phyloP scores from a whole-genome alignment of 2,113 vertebrate genomes.

The Coturnix japonica region DNA sequence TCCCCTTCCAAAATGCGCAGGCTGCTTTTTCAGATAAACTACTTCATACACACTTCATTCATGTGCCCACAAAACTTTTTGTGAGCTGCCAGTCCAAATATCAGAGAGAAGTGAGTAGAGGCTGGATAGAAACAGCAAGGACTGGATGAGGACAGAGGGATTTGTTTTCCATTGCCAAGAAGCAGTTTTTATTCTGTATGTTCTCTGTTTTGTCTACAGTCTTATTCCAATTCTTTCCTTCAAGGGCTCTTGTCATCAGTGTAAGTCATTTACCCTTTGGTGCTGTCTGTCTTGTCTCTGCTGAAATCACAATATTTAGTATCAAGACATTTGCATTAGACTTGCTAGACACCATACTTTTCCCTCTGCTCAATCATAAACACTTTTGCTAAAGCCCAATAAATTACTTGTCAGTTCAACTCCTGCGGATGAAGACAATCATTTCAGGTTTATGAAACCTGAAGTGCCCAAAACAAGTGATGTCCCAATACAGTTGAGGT shows the following conservation, averaged over 20 bases:
- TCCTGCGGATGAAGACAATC: neutral
- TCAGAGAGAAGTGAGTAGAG: neutral
- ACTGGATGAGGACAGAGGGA: neutral
- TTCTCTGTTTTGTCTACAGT: neutral
- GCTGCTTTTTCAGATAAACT: neutral
- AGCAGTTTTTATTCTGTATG: neutral
- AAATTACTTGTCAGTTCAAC: neutral
- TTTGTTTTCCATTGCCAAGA: neutral
- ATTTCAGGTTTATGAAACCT: neutral
- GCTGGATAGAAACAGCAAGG: neutral
- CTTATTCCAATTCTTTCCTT: neutral
- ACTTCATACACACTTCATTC: neutral
- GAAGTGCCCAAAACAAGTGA: neutral
- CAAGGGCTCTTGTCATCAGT: neutral
- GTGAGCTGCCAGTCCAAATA: neutral
- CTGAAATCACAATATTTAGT: neutral
- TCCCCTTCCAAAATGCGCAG: accelerated
- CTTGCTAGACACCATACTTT: neutral
- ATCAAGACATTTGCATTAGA: neutral
- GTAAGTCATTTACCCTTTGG: neutral
- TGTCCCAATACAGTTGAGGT: neutral
- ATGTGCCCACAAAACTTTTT: neutral
- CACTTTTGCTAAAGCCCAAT: neutral
- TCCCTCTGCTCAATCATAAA: neutral
- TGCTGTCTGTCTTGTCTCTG: neutral